Evolutionary conservation across 2,888 invertebrate species (phyloP).

Genomic region (Gnatocerus cornutus): DNA sequence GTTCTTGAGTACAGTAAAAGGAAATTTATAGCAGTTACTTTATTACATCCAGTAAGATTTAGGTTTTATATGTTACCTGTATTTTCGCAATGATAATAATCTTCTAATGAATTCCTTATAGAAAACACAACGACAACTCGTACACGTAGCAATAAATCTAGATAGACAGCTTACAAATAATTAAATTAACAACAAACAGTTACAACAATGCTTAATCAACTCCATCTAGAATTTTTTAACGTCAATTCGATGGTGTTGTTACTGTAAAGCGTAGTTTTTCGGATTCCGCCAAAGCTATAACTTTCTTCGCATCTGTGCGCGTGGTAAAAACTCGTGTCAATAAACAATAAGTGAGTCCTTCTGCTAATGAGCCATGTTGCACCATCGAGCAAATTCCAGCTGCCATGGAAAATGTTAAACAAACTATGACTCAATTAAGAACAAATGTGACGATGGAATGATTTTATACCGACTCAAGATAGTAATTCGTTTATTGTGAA

Average conservation of each 20-base stretch:
- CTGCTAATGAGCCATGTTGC: constrained; percentile 29
- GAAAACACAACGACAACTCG: too few relatives aligned
- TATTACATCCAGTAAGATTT: too few relatives aligned
- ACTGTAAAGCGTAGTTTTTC: neutral
- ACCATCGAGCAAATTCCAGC: constrained; percentile 31
- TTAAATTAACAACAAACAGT: too few relatives aligned
- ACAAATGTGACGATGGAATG: constrained; percentile 32
- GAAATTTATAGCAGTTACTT: too few relatives aligned
- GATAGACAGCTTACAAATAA: too few relatives aligned
- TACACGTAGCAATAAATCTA: too few relatives aligned
- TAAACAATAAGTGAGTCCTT: constrained; percentile 23
- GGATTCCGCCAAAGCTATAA: neutral
- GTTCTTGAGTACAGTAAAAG: too few relatives aligned
- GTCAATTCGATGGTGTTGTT: neutral
- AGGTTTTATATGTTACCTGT: too few relatives aligned
- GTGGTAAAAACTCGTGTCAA: constrained; percentile 3
- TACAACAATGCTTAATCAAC: too few relatives aligned
- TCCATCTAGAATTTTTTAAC: too few relatives aligned
- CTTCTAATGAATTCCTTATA: too few relatives aligned
- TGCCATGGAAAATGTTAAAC: constrained; percentile 33
- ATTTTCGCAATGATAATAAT: too few relatives aligned
- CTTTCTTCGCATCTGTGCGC: constrained; percentile 1
- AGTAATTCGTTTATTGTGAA: constrained; percentile 38
- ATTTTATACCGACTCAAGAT: constrained; percentile 30
- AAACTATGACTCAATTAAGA: constrained; percentile 43